Base-by-base conservation (phyloP, 2,113 vertebrate genomes). In the Cynoglossus semilaevis region DNA sequence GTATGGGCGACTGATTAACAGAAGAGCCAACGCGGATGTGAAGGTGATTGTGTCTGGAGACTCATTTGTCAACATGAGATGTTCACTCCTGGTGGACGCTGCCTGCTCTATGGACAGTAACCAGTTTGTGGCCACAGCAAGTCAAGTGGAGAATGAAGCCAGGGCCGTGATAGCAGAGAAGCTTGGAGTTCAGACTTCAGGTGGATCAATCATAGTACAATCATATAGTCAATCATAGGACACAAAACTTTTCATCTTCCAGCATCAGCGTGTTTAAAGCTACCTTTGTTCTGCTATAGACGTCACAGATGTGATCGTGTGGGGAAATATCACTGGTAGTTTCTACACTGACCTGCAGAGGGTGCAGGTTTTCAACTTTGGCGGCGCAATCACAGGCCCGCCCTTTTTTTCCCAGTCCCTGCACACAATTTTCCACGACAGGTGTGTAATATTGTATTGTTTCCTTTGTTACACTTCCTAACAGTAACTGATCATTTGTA, bases 291-390 rank as follows among this genome's bases (percentile, higher is more conserved):
- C 78, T 71, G 1, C 68, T 74, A 22, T 54, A 99, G 97, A 88
- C 63, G 76, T 98, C 35, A 92, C 82, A 82, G 81, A 94, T 7
- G 85, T 98, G n/a, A 91, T 94, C 0, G 72, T 98, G 34, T 99
- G 97, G 96, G 96, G 96, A 17, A 96, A 97, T 70, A 86, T 95
- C 72, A 91, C 89, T 52, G 93, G 93, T 19, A 82, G 59, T 58
- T 93, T 86, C 66, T 89, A 92, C n/a, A 38, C 94, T 7, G 96
- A 99, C 84, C 90, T 98, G 62, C 93, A 92, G 80, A 90, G 89
- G 72, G 87, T 93, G 15, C 89, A 88, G 17, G 84, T 96, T 60
- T 91, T 90, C 77, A 83, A 87, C 73, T 92, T 90, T 4, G 66
- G 93, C 0, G 87, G 89, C 19, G 87, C 94, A 16, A 72, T 96